Percentiles rank a stretch among this genome's conserved stretches.
Conservation (phyloP, 1,140 invertebrate species). For the Aleiodes sp. region DNA sequence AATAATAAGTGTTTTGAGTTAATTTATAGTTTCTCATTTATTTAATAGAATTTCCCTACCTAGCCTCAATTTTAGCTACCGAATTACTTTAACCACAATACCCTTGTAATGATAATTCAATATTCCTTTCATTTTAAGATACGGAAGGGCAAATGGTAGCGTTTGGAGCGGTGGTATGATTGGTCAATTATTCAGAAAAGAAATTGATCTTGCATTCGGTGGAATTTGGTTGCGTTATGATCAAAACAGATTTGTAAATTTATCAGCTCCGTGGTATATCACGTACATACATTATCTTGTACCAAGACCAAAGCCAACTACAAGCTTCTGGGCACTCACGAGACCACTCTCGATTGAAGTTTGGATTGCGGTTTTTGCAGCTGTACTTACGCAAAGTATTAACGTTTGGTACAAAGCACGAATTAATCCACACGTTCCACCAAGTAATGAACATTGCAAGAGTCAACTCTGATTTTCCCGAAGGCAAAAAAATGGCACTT, state of each 20-base stretch:
- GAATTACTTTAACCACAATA: too few species aligned
- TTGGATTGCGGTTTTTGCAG: constrained; percentile 44
- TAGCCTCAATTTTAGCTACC: too few species aligned
- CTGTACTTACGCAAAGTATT: constrained; percentile 38
- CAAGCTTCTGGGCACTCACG: constrained; percentile 54
- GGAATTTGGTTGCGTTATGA: constrained; percentile 47
- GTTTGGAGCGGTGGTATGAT: constrained; percentile 51
- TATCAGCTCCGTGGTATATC: constrained; percentile 49
- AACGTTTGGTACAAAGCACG: constrained; percentile 42
- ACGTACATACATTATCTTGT: constrained; percentile 50
- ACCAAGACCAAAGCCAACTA: constrained; percentile 49
- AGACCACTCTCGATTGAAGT: constrained; percentile 46
- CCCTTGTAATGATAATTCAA: not conserved
- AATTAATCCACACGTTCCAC: constrained; percentile 45
- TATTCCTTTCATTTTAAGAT: constrained; percentile 35
- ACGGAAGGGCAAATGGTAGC: constrained; percentile 46
- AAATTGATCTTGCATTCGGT: constrained; percentile 53
- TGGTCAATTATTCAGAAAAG: constrained; percentile 38
- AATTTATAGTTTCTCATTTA: too few species aligned
- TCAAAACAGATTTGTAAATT: constrained; percentile 37
- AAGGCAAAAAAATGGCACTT: not conserved
- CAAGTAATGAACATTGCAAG: constrained; percentile 39
- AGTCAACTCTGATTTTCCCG: not conserved
- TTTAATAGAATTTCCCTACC: too few species aligned
- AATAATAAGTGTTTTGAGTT: too few species aligned